phyloP scores from a whole-genome alignment of 2,888 invertebrate genomes.

The Leptopilina myrica region DNA sequence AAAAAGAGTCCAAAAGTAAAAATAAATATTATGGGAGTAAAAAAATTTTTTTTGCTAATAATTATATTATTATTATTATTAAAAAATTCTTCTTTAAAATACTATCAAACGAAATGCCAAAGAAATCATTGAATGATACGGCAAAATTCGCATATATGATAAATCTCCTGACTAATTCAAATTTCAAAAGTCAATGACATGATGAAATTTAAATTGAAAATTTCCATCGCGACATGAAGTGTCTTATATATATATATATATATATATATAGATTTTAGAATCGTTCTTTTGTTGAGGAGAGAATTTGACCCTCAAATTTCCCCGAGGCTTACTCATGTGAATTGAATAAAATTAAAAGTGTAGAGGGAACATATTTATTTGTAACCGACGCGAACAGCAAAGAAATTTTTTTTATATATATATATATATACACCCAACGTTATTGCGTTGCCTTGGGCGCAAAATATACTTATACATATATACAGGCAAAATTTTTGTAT shows the following conservation, averaged over 20 bases:
- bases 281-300: slow-evolving; percentile 17
- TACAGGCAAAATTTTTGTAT: background rate
- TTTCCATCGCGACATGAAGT: background rate
- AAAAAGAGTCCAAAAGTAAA: too few relatives aligned
- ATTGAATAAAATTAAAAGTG: slow-evolving; percentile 35
- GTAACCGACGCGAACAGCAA: slow-evolving; percentile 1
- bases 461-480: slow-evolving; percentile 42
- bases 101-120: too few relatives aligned
- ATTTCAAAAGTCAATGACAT: slow-evolving; percentile 15
- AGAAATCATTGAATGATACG: background rate
- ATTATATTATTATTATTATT: too few relatives aligned
- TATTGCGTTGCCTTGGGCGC: slow-evolving; percentile 50
- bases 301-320: slow-evolving; percentile 29
- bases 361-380: slow-evolving; percentile 19
- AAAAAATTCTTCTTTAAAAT: too few relatives aligned
- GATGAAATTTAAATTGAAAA: slow-evolving; percentile 15
- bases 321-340: slow-evolving; percentile 26
- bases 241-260: background rate
- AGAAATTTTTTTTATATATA: background rate
- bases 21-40: too few relatives aligned
- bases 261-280: background rate
- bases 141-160: background rate
- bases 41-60: too few relatives aligned
- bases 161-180: background rate
- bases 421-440: slow-evolving; percentile 39